Conservation (phyloP, 2,113 vertebrate genomes). For the Saguinus imperator region DNA sequence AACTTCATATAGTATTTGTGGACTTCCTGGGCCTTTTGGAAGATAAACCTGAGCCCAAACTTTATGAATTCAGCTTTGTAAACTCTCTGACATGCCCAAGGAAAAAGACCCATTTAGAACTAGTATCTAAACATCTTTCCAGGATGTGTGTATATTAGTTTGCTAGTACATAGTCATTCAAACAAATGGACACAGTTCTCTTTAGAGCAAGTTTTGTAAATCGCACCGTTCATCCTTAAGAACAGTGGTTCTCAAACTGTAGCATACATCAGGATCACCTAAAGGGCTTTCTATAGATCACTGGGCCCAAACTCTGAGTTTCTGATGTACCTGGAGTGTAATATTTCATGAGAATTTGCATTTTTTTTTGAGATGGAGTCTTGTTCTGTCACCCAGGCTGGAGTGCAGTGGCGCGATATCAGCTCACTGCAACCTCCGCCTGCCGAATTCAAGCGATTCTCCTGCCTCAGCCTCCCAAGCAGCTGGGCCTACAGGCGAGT, state of each 20-base stretch:
- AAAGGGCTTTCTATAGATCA: neutral
- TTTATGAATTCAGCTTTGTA: neutral
- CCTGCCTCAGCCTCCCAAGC: too few relatives aligned
- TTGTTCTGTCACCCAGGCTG: too few relatives aligned
- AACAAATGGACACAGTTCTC: neutral
- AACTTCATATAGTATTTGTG: neutral
- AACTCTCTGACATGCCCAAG: neutral
- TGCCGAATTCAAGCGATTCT: too few relatives aligned
- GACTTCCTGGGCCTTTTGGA: neutral
- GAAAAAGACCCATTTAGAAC: neutral
- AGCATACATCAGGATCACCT: neutral
- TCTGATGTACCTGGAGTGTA: neutral
- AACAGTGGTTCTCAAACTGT: neutral
- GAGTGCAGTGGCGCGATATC: too few relatives aligned
- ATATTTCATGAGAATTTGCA: neutral
- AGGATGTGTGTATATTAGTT: neutral
- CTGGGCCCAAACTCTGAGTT: neutral
- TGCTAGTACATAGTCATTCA: neutral
- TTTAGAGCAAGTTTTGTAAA: neutral
- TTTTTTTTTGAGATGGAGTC: too few relatives aligned
- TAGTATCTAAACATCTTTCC: neutral
- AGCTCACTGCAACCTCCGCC: too few relatives aligned
- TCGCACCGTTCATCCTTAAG: neutral
- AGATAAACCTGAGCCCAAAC: neutral
- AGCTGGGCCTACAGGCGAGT: too few relatives aligned